Percentiles rank a stretch among this genome's conserved stretches.
Evolutionary conservation across 1,140 invertebrate species (phyloP).

Genomic region (Aphelenchoides avenae): DNA sequence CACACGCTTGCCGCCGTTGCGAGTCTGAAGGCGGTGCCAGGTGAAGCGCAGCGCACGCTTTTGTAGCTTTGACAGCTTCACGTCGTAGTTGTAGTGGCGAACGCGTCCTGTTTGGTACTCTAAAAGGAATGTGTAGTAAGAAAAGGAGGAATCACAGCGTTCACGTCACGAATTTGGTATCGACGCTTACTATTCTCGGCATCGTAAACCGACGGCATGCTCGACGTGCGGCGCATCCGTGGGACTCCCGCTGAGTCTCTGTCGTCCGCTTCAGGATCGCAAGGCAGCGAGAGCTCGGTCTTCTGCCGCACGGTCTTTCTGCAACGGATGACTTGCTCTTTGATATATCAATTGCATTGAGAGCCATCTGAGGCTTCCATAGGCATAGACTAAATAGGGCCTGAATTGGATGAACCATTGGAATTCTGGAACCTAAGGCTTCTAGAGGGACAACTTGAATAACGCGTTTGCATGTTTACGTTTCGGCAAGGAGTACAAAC

Average conservation of each 20-base stretch:
- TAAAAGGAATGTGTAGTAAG: neutral
- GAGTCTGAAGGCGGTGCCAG: constrained; percentile 56
- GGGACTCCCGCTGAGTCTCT: constrained; percentile 2
- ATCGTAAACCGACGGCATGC: constrained; percentile 45
- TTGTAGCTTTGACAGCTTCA: constrained; percentile 54
- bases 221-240: constrained; percentile 35
- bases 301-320: constrained; percentile 48
- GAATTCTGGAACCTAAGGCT: too few species aligned
- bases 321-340: too few species aligned
- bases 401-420: too few species aligned
- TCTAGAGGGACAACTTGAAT: too few species aligned
- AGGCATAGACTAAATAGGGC: too few species aligned
- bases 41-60: constrained; percentile 56
- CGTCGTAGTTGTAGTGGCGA: constrained; percentile 55
- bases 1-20: constrained; percentile 58
- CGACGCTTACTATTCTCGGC: neutral
- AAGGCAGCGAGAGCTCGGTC: constrained; percentile 42
- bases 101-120: neutral
- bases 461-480: too few species aligned
- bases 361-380: too few species aligned
- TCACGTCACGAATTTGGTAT: neutral
- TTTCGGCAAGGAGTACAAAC: too few species aligned
- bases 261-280: constrained; percentile 10
- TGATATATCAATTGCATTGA: too few species aligned
- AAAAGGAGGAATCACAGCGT: constrained; percentile 10